Evolutionary conservation across 2,113 vertebrate genomes (phyloP), one percentile per base, ranked within the genome.

Genomic region (Tautogolabrus adspersus): DNA sequence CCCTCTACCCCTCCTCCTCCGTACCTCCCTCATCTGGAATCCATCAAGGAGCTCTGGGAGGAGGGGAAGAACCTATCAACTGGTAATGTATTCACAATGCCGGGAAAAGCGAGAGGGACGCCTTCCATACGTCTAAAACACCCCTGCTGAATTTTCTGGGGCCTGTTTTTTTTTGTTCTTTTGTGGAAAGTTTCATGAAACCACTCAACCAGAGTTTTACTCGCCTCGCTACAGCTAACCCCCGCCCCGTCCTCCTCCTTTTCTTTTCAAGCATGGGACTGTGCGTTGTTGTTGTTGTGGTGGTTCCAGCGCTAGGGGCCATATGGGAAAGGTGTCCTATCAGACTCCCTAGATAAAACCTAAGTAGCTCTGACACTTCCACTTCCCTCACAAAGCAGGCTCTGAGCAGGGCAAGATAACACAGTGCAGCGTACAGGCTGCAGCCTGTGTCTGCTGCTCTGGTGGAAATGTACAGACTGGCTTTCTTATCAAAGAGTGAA

Each of bases 1-100:
- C 94, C 95, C 56, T 16, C 57, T 8, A 22, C 69, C 74, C 67
- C 61, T 37, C 74, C 79, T 57, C 67, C 94, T 89, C 85, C 90
- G 90, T 87, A 92, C 89, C 89, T 93, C 94, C 83, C 93, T 95
- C 96, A 98, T 98, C 97, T 98, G 97, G 96, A 97, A 94, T 95
- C 95, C 94, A 98, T 98, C 96, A 97, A 95, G 92, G 56, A 88
- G 79, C 92, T 85, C 85, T 19, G 1, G 88, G 94, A 94, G 94
- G 67, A 93, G 89, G 75, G 85, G 86, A 70, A 66, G 68, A 85
- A 84, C 65, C 75, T 72, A 95, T 93, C 94, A 86, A 93, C 88
- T 89, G 77, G 42, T 93, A 92, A 93, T 92, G 91, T 88, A 88
- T 92, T 93, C 84, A 85, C 93, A 95, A 91, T 86, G 89, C 83